These are phyloP conservation scores for Phoxinus dragarum DNA, from an alignment of 2,797 vertebrate species.

Conservation along the genomic window DNA sequence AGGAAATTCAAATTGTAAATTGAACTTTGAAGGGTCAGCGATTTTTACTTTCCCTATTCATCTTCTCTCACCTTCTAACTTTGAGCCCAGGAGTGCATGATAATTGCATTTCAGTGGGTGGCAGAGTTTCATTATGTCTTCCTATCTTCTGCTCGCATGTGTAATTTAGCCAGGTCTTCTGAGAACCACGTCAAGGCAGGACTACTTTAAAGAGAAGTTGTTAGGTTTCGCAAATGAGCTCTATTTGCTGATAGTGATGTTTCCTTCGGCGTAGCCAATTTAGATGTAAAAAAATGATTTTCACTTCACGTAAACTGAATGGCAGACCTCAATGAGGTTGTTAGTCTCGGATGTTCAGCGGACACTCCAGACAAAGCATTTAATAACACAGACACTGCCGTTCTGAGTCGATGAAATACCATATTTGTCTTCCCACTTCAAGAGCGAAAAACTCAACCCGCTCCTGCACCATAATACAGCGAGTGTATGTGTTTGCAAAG, in stretches of 20 bases:
- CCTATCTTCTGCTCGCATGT: conserved; percentile 83
- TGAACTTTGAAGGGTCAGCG: conserved; percentile 94
- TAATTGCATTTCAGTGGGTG: conserved; percentile 92
- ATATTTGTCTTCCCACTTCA: conserved; percentile 68
- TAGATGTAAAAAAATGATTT: conserved; percentile 24
- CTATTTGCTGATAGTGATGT: conserved; percentile 52
- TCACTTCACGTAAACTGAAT: conserved; percentile 30
- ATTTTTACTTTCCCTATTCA: conserved; percentile 94
- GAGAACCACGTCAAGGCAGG: conserved; percentile 69
- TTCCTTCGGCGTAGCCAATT: conserved; percentile 37
- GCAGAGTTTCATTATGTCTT: conserved; percentile 88
- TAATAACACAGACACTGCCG: conserved; percentile 69
- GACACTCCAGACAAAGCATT: conserved; percentile 69
- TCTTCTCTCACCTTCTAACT: conserved; percentile 87
- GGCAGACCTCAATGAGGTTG: conserved; percentile 37
- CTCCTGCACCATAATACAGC: conserved; percentile 60
- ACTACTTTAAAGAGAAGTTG: conserved; percentile 34
- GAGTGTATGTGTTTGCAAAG: conserved; percentile 46
- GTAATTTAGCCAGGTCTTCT: conserved; percentile 90
- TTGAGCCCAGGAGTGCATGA: conserved; percentile 90
- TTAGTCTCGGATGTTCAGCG: conserved; percentile 29
- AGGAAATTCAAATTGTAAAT: conserved; percentile 96
- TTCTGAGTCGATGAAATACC: conserved; percentile 76
- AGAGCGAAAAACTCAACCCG: conserved; percentile 8
- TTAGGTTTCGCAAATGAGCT: conserved; percentile 47